A percentile compares a stretch with the other conserved stretches of the same genome.
phyloP scores from a whole-genome alignment of 2,113 vertebrate species.

The Brachionichthys hirsutus region DNA sequence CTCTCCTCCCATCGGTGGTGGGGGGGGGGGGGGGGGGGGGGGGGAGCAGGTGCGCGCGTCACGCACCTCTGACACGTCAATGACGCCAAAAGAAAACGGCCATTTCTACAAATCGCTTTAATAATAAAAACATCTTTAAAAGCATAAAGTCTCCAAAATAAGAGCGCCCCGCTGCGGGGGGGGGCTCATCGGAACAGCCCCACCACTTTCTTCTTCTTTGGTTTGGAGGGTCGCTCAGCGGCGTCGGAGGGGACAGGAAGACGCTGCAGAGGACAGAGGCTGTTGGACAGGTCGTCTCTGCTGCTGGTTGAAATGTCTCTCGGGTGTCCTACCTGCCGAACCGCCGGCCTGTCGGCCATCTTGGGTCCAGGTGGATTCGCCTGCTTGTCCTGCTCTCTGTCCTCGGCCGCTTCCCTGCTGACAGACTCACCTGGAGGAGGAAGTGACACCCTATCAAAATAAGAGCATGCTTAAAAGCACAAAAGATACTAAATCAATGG shows the following conservation, averaged over 20 bases:
- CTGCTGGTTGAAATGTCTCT: too few species aligned
- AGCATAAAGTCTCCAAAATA: too few species aligned
- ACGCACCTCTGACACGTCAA: neutral
- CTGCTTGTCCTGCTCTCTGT: neutral
- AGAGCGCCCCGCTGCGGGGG: too few species aligned
- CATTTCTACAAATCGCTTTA: neutral
- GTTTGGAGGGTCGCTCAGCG: constrained; percentile 42
- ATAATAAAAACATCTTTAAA: neutral
- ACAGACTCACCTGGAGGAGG: constrained; percentile 13
- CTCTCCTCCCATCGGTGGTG: constrained; percentile 77
- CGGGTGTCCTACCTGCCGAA: constrained; percentile 14
- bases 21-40: too few species aligned
- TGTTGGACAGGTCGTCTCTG: too few species aligned
- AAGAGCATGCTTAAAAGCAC: too few species aligned
- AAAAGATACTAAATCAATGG: too few species aligned
- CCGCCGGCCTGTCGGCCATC: neutral
- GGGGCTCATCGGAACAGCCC: constrained; percentile 77
- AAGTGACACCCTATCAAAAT: neutral
- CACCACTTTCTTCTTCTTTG: constrained; percentile 76
- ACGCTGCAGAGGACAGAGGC: constrained; percentile 32
- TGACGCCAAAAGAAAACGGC: too few species aligned
- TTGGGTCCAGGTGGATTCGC: neutral
- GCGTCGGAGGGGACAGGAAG: neutral
- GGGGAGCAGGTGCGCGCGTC: constrained; percentile 33
- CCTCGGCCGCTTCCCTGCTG: neutral